These are phyloP conservation scores for Nycticebus coucang DNA, from an alignment of 2,113 vertebrate genomes.

Conservation along the genomic window DNA sequence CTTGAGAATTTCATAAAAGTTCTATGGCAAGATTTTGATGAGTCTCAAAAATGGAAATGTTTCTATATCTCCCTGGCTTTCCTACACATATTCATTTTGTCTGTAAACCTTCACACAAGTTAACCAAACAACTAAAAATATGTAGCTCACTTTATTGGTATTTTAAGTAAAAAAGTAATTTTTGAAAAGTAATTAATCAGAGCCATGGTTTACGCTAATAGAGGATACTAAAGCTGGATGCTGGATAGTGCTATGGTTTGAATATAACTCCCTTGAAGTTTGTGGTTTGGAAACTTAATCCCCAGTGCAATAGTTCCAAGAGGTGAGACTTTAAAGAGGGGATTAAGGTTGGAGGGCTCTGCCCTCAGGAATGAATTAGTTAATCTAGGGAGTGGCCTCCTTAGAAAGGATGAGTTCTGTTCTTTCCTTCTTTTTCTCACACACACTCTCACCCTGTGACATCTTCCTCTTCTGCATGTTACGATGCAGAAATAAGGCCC, in stretches of 20 bases:
- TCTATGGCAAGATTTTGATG: background rate
- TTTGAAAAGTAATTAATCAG: background rate
- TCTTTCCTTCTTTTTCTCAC: background rate
- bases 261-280: background rate
- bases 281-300: background rate
- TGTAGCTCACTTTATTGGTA: background rate
- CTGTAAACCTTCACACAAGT: background rate
- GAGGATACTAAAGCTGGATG: background rate
- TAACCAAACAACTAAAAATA: background rate
- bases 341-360: background rate
- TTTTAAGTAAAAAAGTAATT: constrained; percentile 21
- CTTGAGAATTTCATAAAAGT: background rate
- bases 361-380: background rate
- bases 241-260: background rate
- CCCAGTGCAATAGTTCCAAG: background rate
- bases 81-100: background rate
- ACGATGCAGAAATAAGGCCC: background rate
- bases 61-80: background rate
- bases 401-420: background rate
- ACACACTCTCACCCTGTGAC: background rate
- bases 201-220: background rate
- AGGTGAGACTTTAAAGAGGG: background rate
- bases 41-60: background rate
- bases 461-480: background rate
- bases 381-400: background rate